These are phyloP conservation scores for Struthio camelus DNA, from an alignment of 2,113 vertebrate species.

Conservation along the genomic window DNA sequence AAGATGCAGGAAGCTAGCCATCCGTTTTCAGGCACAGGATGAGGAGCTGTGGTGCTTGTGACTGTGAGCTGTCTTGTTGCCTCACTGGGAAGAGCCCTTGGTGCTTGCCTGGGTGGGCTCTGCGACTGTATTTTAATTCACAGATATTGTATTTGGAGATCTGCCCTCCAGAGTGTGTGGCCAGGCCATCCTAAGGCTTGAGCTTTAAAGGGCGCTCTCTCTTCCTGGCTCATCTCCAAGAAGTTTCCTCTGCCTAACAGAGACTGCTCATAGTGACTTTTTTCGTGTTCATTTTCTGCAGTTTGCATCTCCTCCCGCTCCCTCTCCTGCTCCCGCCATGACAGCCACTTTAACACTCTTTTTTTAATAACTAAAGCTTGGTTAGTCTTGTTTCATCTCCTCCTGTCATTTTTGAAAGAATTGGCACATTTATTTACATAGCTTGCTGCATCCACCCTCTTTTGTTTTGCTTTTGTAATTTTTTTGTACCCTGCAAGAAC, in stretches of 20 bases:
- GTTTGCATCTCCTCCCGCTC: not conserved
- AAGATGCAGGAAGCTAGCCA: not conserved
- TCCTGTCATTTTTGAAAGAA: not conserved
- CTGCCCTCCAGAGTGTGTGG: not conserved
- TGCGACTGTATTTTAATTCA: not conserved
- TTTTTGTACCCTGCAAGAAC: constrained; percentile 6
- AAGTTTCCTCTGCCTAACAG: not conserved
- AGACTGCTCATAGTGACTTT: not conserved
- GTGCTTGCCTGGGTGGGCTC: not conserved
- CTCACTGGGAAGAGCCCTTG: not conserved
- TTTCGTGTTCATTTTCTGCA: not conserved
- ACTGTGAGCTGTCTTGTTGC: not conserved
- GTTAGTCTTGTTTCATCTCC: not conserved
- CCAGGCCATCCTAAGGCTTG: not conserved
- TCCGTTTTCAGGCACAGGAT: not conserved
- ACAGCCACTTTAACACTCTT: not conserved
- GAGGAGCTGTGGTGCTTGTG: not conserved
- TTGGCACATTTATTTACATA: not conserved
- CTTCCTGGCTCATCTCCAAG: not conserved
- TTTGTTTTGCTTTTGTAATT: not conserved
- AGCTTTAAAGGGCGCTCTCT: not conserved
- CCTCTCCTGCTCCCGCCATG: not conserved
- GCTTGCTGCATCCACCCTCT: not conserved
- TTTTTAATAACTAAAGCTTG: not conserved
- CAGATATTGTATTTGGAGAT: not conserved